Base-by-base conservation (phyloP, 2,888 invertebrate species). In the Drosophila setosimentum region DNA sequence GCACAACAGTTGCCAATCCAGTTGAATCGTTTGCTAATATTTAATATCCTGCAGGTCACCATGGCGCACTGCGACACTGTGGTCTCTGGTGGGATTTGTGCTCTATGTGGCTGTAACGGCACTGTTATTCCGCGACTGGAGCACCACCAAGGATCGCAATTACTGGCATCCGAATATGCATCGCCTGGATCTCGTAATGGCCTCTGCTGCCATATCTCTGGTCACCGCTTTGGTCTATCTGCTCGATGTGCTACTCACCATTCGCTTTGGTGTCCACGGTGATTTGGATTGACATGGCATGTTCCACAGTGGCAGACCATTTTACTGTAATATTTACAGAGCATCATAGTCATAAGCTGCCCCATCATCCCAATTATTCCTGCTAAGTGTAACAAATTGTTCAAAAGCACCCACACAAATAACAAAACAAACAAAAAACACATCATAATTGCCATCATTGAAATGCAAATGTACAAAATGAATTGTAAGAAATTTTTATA, bases 111-210 rank as follows among this genome's bases (percentile, higher is more conserved):
- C 92, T 27, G 90, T 91, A 35, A 91, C 92, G 6, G 85, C 90
- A 3, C 75, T 91, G 42, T 75, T 93, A 24, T 91, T 93, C 76
- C 92, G 92, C 3, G 93, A 93, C 80, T 93, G 93, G 93, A 86
- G 91, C 32, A 91, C 88, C 45, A 92, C 92, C 24, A 93, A 93
- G 77, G 92, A 92, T 66, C 89, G 92, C 40, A 92, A 92, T 65
- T 92, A 92, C 61, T 93, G 93, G 93, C 93, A 93, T 77, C 93
- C 93, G 61, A 93, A 93, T 78, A 93, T 92, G 88, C 92, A 92
- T 68, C 92, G 93, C 49, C 81, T 93, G 84, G 93, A 93, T 69
- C 79, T 93, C 51, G 88, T 93, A 3, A 87, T 93, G 83, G 92
- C 87, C 3, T 73, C 93, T 5, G 93, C 93, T 3, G 90, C 92